These are phyloP conservation scores for Epistrophe eligans DNA, from an alignment of 2,888 invertebrate genomes.

Conservation along the genomic window DNA sequence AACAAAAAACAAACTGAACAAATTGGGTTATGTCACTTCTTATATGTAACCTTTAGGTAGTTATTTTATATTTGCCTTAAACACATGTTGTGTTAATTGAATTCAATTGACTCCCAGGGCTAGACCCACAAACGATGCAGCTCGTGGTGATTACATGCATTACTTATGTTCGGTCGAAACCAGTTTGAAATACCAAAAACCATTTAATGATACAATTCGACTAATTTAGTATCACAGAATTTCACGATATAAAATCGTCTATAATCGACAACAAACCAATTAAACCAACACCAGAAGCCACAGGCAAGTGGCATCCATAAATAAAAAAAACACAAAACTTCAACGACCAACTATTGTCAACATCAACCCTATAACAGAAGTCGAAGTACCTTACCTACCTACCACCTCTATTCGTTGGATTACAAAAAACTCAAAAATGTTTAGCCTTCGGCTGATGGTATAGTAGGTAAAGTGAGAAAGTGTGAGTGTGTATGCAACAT, in stretches of 20 bases:
- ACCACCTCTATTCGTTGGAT: constrained; percentile 26
- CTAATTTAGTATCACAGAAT: constrained; percentile 45
- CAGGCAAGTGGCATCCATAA: constrained; percentile 47
- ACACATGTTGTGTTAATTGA: constrained; percentile 45
- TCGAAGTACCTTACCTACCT: constrained; percentile 14
- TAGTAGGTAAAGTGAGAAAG: no score
- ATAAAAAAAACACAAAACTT: constrained; percentile 29
- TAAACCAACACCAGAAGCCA: constrained; percentile 49
- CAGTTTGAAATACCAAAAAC: constrained; percentile 17
- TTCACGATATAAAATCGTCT: background rate
- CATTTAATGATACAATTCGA: constrained; percentile 24
- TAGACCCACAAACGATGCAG: background rate
- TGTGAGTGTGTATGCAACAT: constrained; percentile 10
- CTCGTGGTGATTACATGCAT: background rate
- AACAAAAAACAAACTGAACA: constrained; percentile 8
- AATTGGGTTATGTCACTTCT: constrained; percentile 36
- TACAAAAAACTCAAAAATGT: constrained; percentile 54
- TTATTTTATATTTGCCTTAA: background rate
- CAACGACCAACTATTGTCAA: constrained; percentile 47
- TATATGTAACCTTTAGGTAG: constrained; percentile 33
- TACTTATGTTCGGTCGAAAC: constrained; percentile 6
- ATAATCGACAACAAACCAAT: constrained; percentile 53
- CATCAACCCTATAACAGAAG: constrained; percentile 16
- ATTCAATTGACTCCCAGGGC: background rate
- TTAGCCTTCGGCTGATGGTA: constrained; percentile 42